Base-by-base conservation (phyloP, 2,888 invertebrate species). In the Aphelenchoides bicaudatus region DNA sequence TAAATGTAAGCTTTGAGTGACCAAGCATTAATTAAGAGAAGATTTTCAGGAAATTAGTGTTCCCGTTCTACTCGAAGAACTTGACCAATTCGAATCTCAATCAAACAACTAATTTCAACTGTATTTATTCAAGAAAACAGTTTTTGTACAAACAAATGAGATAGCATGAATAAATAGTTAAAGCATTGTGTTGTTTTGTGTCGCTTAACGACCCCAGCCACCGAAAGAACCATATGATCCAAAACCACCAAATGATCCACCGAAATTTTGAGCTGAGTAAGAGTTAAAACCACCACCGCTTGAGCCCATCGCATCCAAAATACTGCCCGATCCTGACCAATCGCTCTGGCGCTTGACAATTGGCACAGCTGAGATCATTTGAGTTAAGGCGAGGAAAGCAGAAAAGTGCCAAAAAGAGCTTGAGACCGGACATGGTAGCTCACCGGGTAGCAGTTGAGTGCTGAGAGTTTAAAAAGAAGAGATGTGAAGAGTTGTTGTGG, bases 1-100 rank as follows among this genome's bases (percentile, higher is more conserved):
- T 93, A 59, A 88, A 89, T 76, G 92, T 92, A 81, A 82, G 85
- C 16, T 34, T 16, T 16, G 16, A 34, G 13, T 34, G 16, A 34
- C 13, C 13, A 34, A 16, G 16, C 16, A 34, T 16, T 13, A 34
- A 34, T 13, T 13, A 34, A 34, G 13, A 34, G 34, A 13, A 13
- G 16, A n/a, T n/a, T 34, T 34, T 34, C 34, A 34, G 34, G 34
- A 34, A n/a, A 10, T 34, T n/a, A 34, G 34, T 34, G 34, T 34
- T 34, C 34, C 34, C 34, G 10, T 34, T 10, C n/a, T 34, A n/a
- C 25, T 43, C 21, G 43, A 43, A 8, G 43, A 43, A n/a, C 16
- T 43, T 19, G 43, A 43, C 10, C 21, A 43, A n/a, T 43, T 43
- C 43, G 43, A 43, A n/a, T 8, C 34, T 13, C 34, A 13, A 34